Evolutionary conservation across 2,113 vertebrate genomes (phyloP).

Genomic region (Cyanoderma ruficeps): DNA sequence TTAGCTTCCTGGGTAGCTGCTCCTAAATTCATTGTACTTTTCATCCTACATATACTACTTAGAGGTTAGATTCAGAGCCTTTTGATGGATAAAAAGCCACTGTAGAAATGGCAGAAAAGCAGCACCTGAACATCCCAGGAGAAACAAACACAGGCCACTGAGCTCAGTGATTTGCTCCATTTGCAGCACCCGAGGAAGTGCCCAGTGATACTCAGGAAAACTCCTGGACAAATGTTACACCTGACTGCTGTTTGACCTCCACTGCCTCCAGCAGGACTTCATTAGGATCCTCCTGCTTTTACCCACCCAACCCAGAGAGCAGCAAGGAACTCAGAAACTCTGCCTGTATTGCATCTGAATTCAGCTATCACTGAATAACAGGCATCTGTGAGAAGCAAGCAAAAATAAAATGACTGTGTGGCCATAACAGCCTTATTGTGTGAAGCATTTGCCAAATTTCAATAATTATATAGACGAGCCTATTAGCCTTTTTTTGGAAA

Average conservation of each 20-base stretch:
- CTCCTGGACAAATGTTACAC: background rate
- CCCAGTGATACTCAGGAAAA: background rate
- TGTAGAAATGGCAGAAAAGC: background rate
- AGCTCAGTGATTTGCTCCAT: background rate
- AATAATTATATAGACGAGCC: background rate
- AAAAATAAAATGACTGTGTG: background rate
- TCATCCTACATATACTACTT: background rate
- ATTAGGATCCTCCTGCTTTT: background rate
- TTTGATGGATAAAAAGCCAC: constrained; percentile 1
- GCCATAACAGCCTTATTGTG: background rate
- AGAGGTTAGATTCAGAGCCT: background rate
- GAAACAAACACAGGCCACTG: background rate
- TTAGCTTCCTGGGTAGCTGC: constrained; percentile 1
- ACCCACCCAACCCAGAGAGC: background rate
- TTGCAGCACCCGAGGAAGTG: background rate
- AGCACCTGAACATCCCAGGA: background rate
- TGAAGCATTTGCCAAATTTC: background rate
- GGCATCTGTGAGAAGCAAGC: background rate
- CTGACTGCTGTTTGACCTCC: background rate
- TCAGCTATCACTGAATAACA: background rate
- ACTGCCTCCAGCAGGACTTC: background rate
- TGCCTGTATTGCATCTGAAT: background rate
- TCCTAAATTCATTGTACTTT: constrained; percentile 3
- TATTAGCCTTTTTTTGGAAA: background rate
- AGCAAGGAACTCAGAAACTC: background rate